These are phyloP conservation scores for Lycia hirtaria DNA, from an alignment of 2,888 invertebrate species.

Conservation along the genomic window DNA sequence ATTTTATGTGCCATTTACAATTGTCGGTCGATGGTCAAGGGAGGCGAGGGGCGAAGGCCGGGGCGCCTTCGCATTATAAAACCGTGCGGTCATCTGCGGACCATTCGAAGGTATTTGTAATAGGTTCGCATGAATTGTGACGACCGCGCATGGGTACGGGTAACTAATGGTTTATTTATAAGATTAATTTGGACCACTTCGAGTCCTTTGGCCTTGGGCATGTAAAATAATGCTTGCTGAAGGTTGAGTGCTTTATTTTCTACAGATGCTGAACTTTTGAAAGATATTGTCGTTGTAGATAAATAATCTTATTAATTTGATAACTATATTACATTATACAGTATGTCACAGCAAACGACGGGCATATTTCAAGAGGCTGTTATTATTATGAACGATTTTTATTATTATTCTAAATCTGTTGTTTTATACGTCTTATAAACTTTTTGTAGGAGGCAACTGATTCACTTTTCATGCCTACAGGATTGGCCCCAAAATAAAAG, in stretches of 20 bases:
- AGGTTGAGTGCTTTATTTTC: constrained; percentile 4
- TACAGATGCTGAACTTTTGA: background rate
- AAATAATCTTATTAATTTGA: too few species aligned
- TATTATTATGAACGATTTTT: too few species aligned
- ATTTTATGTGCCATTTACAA: constrained; percentile 87
- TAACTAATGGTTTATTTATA: constrained; percentile 74
- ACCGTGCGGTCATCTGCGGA: constrained; percentile 85
- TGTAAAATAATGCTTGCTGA: constrained; percentile 13
- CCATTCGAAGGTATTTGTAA: constrained; percentile 82
- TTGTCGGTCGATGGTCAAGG: constrained; percentile 87
- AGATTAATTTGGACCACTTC: constrained; percentile 57
- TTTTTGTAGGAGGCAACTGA: too few species aligned
- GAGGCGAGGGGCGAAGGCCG: constrained; percentile 64
- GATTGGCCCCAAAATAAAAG: too few species aligned
- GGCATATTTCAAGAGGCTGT: too few species aligned
- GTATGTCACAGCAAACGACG: too few species aligned
- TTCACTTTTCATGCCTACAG: too few species aligned
- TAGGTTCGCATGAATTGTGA: constrained; percentile 78
- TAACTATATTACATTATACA: too few species aligned
- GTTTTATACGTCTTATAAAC: too few species aligned
- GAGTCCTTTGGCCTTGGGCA: constrained; percentile 15
- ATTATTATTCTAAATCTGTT: too few species aligned
- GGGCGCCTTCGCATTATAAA: constrained; percentile 84
- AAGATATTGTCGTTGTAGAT: background rate
- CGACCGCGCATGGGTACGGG: constrained; percentile 61